These are phyloP conservation scores for Pseudolaguvia tuberculata DNA, from an alignment of 2,113 vertebrate genomes.

Conservation along the genomic window DNA sequence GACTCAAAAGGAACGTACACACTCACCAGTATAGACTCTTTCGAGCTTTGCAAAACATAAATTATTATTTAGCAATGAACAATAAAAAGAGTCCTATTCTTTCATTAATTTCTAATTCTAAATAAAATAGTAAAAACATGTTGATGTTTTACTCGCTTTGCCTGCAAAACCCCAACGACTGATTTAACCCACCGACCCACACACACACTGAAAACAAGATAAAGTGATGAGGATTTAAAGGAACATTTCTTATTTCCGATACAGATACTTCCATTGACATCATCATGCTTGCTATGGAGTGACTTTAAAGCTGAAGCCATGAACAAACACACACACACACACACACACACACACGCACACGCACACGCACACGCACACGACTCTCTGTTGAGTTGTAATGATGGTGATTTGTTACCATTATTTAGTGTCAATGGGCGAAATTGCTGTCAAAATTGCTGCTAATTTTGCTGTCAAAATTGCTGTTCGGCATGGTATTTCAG, in stretches of 20 bases:
- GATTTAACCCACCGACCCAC: constrained; percentile 1
- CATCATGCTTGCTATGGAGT: not conserved
- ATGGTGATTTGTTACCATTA: constrained; percentile 24
- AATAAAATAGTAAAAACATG: no score
- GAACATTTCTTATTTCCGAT: not conserved
- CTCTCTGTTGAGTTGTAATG: constrained; percentile 5
- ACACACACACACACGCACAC: no score
- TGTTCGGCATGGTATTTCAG: not conserved
- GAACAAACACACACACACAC: not conserved
- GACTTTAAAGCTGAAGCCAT: constrained; percentile 1
- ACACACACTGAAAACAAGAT: not conserved
- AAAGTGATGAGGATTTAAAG: constrained; percentile 17
- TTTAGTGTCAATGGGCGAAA: not conserved
- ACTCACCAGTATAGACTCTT: not conserved
- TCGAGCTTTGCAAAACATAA: not conserved
- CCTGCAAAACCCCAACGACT: not conserved
- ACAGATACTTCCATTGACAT: constrained; percentile 1
- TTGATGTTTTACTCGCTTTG: not conserved
- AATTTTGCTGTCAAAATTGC: not conserved
- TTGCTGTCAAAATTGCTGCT: not conserved
- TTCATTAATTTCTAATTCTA: no score
- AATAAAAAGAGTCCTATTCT: no score
- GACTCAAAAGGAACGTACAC: constrained; percentile 10
- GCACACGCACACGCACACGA: no score
- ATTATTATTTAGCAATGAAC: no score